Conservation (phyloP, 2,113 vertebrate genomes). For the Triplophysa rosa region DNA sequence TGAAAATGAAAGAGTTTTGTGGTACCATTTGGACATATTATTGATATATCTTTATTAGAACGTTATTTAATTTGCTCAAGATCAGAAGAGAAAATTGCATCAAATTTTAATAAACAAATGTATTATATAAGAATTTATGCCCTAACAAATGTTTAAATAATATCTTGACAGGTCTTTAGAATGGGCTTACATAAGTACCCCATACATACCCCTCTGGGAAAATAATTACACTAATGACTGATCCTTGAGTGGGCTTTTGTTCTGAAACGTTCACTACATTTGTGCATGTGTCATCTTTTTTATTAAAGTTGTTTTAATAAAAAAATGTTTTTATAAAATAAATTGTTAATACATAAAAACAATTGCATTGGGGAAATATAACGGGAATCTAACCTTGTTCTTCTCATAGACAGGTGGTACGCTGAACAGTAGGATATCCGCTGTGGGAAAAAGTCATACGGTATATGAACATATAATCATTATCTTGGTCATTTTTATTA, state of each 20-base stretch:
- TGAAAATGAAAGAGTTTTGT: too few species aligned
- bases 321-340: too few species aligned
- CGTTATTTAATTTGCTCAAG: not conserved
- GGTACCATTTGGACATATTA: too few species aligned
- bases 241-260: not conserved
- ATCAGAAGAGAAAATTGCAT: not conserved
- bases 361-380: not conserved
- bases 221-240: conserved; percentile 12
- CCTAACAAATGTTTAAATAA: conserved; percentile 1
- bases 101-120: not conserved
- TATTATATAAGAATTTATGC: not conserved
- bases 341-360: not conserved
- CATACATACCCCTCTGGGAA: not conserved
- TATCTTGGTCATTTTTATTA: not conserved
- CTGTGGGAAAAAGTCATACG: conserved; percentile 57
- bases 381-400: conserved; percentile 81
- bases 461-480: not conserved
- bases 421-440: conserved; percentile 83
- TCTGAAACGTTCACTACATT: conserved; percentile 4
- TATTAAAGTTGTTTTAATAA: too few species aligned
- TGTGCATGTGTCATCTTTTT: not conserved
- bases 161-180: not conserved
- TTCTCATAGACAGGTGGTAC: conserved; percentile 87
- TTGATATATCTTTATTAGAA: conserved; percentile 14
- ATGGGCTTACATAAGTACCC: conserved; percentile 5